A percentile compares a stretch with the other conserved stretches of the same genome.
These are phyloP conservation scores for Lathamus discolor DNA, from an alignment of 2,113 vertebrate species.

Conservation along the genomic window DNA sequence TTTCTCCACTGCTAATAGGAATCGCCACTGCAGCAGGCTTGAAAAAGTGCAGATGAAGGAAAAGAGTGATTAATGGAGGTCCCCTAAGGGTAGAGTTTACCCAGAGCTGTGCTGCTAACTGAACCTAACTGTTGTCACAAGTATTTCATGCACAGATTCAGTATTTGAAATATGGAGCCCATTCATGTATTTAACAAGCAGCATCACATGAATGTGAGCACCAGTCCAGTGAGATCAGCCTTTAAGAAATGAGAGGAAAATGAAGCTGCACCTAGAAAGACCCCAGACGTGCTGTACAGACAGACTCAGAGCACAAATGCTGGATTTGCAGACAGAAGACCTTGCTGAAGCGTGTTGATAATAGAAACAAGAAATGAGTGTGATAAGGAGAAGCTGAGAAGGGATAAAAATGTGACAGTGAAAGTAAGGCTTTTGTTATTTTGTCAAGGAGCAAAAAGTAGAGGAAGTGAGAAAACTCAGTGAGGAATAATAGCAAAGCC, in stretches of 20 bases:
- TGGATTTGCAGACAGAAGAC: neutral
- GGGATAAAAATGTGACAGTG: slow-evolving; percentile 29
- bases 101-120: neutral
- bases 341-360: neutral
- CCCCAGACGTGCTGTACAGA: neutral
- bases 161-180: neutral
- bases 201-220: neutral
- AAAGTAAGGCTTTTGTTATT: slow-evolving; percentile 42
- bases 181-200: neutral
- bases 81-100: neutral
- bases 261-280: neutral
- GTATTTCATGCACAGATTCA: neutral
- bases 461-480: neutral
- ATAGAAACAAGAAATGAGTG: slow-evolving; percentile 20
- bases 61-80: neutral
- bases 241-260: neutral
- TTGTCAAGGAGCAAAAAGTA: slow-evolving; percentile 40
- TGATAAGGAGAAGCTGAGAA: slow-evolving; percentile 38
- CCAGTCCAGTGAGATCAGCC: neutral
- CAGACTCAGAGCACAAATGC: neutral
- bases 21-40: neutral
- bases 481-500: slow-evolving; percentile 20
- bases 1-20: neutral
- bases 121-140: neutral
- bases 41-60: neutral